Conservation (phyloP, 2,888 invertebrate species). For the Octonoba sinensis region DNA sequence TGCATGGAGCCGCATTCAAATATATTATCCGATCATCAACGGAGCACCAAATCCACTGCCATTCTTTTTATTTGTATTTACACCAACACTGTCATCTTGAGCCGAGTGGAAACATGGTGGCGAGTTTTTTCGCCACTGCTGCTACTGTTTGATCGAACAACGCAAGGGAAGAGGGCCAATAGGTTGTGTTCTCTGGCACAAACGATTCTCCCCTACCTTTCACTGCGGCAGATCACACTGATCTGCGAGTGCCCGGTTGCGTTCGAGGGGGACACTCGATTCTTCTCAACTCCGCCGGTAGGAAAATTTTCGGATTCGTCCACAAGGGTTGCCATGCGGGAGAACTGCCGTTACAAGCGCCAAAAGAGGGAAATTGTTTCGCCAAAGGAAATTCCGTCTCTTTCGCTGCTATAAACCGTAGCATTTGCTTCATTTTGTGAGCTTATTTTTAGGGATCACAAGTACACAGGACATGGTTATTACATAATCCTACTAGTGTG, state of each 20-base stretch:
- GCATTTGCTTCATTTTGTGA: too few species aligned
- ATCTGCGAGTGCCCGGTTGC: conserved; percentile 11
- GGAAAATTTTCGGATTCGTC: conserved; percentile 19
- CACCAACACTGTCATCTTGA: conserved; percentile 3
- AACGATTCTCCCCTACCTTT: conserved; percentile 4
- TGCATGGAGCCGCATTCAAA: neutral
- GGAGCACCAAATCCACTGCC: conserved; percentile 7
- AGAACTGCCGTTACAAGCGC: conserved; percentile 13
- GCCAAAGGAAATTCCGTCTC: neutral
- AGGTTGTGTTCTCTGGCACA: conserved; percentile 9
- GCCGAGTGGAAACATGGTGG: neutral
- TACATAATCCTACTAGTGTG: too few species aligned
- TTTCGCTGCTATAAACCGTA: neutral
- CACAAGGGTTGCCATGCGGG: conserved; percentile 32
- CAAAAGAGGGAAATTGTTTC: conserved; percentile 12
- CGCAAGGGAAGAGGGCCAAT: neutral
- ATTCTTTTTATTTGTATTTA: conserved; percentile 19
- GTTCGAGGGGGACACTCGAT: too few species aligned
- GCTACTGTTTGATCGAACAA: conserved; percentile 28
- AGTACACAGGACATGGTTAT: too few species aligned
- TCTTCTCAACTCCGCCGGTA: conserved; percentile 5
- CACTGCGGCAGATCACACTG: conserved; percentile 25
- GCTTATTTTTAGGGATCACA: too few species aligned
- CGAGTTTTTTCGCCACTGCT: neutral
- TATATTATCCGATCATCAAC: neutral